These are phyloP conservation scores for Epinephelus fuscoguttatus DNA, from an alignment of 2,113 vertebrate species.

Conservation along the genomic window DNA sequence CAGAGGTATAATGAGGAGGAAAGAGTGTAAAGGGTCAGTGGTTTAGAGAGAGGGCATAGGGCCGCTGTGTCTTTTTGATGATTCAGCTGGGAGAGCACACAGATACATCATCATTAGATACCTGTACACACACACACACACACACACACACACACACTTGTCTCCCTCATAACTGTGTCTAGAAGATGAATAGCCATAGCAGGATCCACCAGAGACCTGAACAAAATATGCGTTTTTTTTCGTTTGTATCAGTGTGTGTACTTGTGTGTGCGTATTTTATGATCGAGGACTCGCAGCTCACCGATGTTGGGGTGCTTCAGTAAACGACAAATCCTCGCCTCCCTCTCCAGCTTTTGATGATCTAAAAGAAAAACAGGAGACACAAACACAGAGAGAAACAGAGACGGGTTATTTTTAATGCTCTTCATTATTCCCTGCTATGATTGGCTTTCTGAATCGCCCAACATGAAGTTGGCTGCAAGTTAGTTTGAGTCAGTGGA, in stretches of 20 bases:
- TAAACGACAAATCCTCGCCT: conserved; percentile 86
- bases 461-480: conserved; percentile 37
- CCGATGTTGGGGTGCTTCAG: conserved; percentile 86
- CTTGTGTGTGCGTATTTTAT: not conserved
- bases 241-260: conserved; percentile 7
- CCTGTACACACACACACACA: conserved; percentile 7
- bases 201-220: conserved; percentile 59
- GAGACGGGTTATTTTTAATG: conserved; percentile 52
- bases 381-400: conserved; percentile 43
- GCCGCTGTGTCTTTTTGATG: conserved; percentile 57
- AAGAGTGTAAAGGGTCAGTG: conserved; percentile 46
- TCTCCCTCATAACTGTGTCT: conserved; percentile 49
- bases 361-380: conserved; percentile 71
- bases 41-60: conserved; percentile 15
- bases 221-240: conserved; percentile 30
- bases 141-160: conserved; percentile 20
- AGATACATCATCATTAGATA: conserved; percentile 75
- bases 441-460: conserved; percentile 62
- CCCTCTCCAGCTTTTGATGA: conserved; percentile 88
- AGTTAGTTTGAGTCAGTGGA: conserved; percentile 47
- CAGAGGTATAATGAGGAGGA: conserved; percentile 47
- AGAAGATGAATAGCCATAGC: conserved; percentile 68
- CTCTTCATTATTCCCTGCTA: conserved; percentile 20
- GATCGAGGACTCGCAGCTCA: conserved; percentile 66
- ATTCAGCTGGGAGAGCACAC: conserved; percentile 57